Percentiles rank a stretch among this genome's conserved stretches.
Evolutionary conservation across 2,888 invertebrate genomes (phyloP).

Genomic region (Heteropelma amictum): DNA sequence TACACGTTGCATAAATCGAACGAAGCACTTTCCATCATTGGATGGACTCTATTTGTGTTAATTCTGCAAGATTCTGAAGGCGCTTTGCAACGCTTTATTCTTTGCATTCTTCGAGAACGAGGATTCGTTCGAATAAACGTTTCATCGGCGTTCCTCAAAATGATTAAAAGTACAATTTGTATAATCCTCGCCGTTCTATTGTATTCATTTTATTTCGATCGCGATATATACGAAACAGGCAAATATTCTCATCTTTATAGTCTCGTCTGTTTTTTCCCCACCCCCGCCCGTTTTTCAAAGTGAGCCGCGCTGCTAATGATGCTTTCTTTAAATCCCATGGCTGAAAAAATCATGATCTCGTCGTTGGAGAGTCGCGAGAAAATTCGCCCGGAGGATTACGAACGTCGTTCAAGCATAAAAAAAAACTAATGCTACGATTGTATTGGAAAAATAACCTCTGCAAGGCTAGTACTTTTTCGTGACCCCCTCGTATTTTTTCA

Average conservation of each 20-base stretch:
- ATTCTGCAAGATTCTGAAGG: constrained; percentile 40
- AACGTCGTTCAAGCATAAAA: constrained; percentile 59
- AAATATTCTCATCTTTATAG: constrained; percentile 45
- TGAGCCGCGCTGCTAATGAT: constrained; percentile 67
- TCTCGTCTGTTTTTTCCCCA: too few relatives aligned
- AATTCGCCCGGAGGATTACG: constrained; percentile 55
- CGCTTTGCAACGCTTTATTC: constrained; percentile 31
- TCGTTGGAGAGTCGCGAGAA: background rate
- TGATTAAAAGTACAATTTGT: too few relatives aligned
- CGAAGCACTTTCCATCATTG: constrained; percentile 46
- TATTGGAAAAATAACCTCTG: constrained; percentile 71
- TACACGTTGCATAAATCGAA: constrained; percentile 54
- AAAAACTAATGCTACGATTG: constrained; percentile 64
- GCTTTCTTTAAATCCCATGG: constrained; percentile 57
- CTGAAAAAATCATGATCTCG: constrained; percentile 17
- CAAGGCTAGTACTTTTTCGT: constrained; percentile 61
- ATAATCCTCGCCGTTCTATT: background rate
- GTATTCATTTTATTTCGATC: background rate
- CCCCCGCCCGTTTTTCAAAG: too few relatives aligned
- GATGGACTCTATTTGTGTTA: constrained; percentile 44
- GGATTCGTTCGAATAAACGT: background rate
- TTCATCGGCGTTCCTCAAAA: constrained; percentile 1
- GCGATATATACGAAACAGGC: constrained; percentile 33
- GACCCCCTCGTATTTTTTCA: constrained; percentile 40
- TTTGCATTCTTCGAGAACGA: background rate